phyloP scores from a whole-genome alignment of 2,113 vertebrate genomes.

The Xiphophorus hellerii region DNA sequence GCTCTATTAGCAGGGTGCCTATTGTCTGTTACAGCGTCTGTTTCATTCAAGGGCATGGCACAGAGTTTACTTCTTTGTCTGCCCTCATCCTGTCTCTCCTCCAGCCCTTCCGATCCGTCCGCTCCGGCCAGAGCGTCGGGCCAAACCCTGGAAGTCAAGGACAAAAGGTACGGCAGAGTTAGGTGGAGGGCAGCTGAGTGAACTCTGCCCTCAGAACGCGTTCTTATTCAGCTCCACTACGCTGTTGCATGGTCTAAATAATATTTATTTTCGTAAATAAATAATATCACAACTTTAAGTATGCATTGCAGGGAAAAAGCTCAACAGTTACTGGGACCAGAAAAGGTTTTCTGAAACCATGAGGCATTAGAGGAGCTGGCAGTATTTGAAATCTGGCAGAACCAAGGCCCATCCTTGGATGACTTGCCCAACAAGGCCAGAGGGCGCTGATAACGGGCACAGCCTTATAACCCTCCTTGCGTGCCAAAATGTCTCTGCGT shows the following conservation, averaged over 20 bases:
- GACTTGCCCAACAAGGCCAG: constrained; percentile 67
- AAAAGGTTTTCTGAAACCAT: constrained; percentile 34
- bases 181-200: constrained; percentile 23
- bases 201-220: constrained; percentile 8
- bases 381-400: constrained; percentile 57
- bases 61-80: constrained; percentile 52
- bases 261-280: not conserved
- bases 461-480: constrained; percentile 61
- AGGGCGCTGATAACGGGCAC: constrained; percentile 73
- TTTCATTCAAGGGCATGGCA: constrained; percentile 70
- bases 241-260: not conserved
- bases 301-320: not conserved
- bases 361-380: constrained; percentile 62
- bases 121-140: constrained; percentile 55
- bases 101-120: constrained; percentile 59
- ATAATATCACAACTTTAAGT: not conserved
- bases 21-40: constrained; percentile 41
- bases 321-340: constrained; percentile 13
- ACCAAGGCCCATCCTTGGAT: constrained; percentile 62
- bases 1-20: constrained; percentile 37
- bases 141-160: constrained; percentile 64
- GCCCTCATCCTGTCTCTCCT: constrained; percentile 59
- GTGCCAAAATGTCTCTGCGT: constrained; percentile 67
- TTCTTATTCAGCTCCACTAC: not conserved
- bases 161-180: constrained; percentile 25